Percentiles rank a stretch among this genome's conserved stretches.
These are phyloP conservation scores for Cheilosia scutellata DNA, from an alignment of 2,888 invertebrate species.

Conservation along the genomic window DNA sequence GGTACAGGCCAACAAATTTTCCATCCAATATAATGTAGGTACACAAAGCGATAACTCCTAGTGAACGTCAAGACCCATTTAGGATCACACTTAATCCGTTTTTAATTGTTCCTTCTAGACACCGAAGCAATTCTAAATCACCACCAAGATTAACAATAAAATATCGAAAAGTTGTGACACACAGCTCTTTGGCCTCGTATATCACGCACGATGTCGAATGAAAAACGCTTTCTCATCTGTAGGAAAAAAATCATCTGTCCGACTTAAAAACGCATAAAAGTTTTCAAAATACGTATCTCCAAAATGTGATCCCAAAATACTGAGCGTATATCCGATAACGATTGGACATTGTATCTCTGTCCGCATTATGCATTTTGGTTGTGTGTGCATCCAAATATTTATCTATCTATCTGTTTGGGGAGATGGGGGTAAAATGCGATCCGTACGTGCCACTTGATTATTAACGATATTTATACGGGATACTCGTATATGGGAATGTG, in stretches of 20 bases:
- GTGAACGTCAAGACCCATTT: conserved; percentile 29
- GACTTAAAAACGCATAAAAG: conserved; percentile 13
- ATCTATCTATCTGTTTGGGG: conserved; percentile 9
- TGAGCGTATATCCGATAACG: conserved; percentile 4
- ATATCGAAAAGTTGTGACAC: conserved; percentile 10
- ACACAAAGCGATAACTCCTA: conserved; percentile 14
- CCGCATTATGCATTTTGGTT: conserved; percentile 41
- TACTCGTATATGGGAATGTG: conserved; percentile 7
- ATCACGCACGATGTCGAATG: conserved; percentile 39
- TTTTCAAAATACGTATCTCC: background rate
- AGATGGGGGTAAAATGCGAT: background rate
- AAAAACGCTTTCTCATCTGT: conserved; percentile 12
- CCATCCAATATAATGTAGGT: background rate
- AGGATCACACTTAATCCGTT: conserved; percentile 62
- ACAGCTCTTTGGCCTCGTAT: conserved; percentile 29
- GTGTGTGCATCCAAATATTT: conserved; percentile 60
- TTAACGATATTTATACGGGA: conserved; percentile 67
- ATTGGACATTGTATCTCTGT: conserved; percentile 15
- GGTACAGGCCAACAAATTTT: conserved; percentile 34
- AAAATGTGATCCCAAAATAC: conserved; percentile 31
- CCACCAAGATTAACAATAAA: conserved; percentile 64
- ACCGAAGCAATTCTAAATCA: conserved; percentile 38
- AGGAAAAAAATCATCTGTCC: conserved; percentile 8
- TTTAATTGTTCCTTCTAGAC: conserved; percentile 66
- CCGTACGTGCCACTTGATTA: conserved; percentile 72